Conservation (phyloP, 2,113 vertebrate species). For the Xenopus laevis region DNA sequence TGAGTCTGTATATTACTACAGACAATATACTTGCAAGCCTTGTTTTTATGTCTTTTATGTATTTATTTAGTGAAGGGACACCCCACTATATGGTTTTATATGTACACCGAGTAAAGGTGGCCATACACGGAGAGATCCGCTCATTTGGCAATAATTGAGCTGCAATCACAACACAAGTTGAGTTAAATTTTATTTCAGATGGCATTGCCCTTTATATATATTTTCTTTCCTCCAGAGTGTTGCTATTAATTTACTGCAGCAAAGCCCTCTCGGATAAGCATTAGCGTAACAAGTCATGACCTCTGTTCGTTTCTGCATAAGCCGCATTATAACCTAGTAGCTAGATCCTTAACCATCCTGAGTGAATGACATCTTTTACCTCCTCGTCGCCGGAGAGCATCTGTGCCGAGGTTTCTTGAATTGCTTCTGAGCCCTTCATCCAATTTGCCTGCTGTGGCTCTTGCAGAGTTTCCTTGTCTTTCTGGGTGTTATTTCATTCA, state of each 20-base stretch:
- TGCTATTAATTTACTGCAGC: not conserved
- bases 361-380: slow-evolving; percentile 37
- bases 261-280: slow-evolving; percentile 1
- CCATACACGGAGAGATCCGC: no score
- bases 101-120: no score
- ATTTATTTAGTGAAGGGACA: no score
- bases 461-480: slow-evolving; percentile 15
- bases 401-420: slow-evolving; percentile 37
- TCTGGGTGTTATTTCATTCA: slow-evolving; percentile 21
- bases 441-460: slow-evolving; percentile 37
- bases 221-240: not conserved
- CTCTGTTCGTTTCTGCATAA: slow-evolving; percentile 16
- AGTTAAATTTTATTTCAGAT: not conserved
- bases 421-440: slow-evolving; percentile 42
- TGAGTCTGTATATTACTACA: no score
- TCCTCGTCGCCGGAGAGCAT: slow-evolving; percentile 20
- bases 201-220: not conserved
- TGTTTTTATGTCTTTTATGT: no score
- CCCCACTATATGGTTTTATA: no score
- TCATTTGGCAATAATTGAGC: no score
- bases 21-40: no score
- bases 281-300: slow-evolving; percentile 38
- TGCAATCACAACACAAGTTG: not conserved
- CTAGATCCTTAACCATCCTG: slow-evolving; percentile 38
- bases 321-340: slow-evolving; percentile 38